A percentile compares a stretch with the other conserved stretches of the same genome.
Conservation (phyloP, 1,140 invertebrate species). For the Aphaenogaster floridana region DNA sequence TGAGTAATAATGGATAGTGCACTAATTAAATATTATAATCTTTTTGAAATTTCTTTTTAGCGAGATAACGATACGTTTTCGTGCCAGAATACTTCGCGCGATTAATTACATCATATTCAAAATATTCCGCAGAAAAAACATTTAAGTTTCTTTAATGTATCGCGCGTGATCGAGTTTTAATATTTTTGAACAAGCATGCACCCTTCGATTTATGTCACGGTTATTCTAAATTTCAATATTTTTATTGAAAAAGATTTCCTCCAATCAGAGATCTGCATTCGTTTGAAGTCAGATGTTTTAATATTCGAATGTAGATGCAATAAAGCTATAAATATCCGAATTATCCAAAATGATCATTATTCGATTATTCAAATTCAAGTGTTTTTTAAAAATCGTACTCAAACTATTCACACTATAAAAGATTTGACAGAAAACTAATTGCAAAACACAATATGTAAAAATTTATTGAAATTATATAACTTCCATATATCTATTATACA, state of each 20-base stretch:
- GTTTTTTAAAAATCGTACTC: background rate
- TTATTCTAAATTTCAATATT: background rate
- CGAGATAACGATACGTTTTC: background rate
- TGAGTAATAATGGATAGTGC: background rate
- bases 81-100: background rate
- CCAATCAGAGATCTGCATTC: too few species aligned
- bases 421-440: background rate
- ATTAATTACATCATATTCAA: background rate
- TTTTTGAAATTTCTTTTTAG: background rate
- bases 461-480: background rate
- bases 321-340: background rate
- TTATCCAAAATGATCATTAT: background rate
- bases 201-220: background rate
- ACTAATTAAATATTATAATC: background rate
- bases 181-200: background rate
- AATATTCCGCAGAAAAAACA: background rate
- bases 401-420: background rate
- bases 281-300: too few species aligned
- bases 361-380: too few species aligned
- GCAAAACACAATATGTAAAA: background rate
- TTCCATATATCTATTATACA: background rate
- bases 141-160: background rate
- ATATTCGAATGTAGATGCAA: background rate
- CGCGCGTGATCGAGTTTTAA: background rate
- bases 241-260: background rate